Base-by-base conservation (phyloP, 1,140 invertebrate genomes). In the Pteromalus puparum region DNA sequence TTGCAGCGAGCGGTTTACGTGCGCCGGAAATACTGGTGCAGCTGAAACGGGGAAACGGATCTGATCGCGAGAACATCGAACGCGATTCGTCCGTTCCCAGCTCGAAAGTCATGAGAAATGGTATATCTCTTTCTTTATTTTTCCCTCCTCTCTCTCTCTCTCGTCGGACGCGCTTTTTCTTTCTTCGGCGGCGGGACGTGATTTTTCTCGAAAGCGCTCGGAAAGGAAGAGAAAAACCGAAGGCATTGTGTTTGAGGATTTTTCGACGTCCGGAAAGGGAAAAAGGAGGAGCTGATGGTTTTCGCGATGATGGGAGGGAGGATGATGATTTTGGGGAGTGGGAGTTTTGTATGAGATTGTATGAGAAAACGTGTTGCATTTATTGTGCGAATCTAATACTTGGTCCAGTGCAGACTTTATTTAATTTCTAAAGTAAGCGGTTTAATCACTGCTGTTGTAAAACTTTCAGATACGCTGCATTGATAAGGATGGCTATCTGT, bases 1-100 rank as follows among this genome's bases (percentile, higher is more conserved):
- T 83, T 83, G 38, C 74, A 70, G 82, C 76, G 85, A 87, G 85
- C 76, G 82, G 83, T 86, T 88, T 83, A 86, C 87, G 86, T 88
- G 85, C 84, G 78, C 87, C 87, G 87, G 87, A 87, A 87, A 82
- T 88, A 87, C 87, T 87, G 87, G 87, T 84, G 76, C 85, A 88
- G 87, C 86, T 80, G 46, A 48, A 48, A 81, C 65, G 65, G 77
- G 86, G 85, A 87, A 87, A 86, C 85, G 53, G 18, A 5, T 2
- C 72, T 65, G 80, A 74, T 82, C 80, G 42, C 73, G 67, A 53
- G 61, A 82, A 72, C 73, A 67, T 82, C 53, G 73, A 82, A 76
- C 28, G 26, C 30, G 13, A 73, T 28, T 48, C 46, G 1, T 18
- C 13, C 46, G 15, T 48, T 48, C 18, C 15, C 1, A 81, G 42